Evolutionary conservation across 1,140 invertebrate species (phyloP).

Genomic region (Drosophila subpulchrella): DNA sequence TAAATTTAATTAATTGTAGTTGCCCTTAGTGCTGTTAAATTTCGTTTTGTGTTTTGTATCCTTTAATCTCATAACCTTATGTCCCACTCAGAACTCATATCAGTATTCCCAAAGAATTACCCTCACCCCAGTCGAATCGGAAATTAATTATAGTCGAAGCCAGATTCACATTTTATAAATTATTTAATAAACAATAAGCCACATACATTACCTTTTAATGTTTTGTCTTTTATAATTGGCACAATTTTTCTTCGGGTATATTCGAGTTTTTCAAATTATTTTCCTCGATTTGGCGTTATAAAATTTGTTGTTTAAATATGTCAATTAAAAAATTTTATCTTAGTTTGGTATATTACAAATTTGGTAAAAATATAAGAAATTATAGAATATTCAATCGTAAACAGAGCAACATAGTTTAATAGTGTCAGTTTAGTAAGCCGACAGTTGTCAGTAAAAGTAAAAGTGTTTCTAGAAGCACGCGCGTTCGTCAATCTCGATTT

Average conservation of each 20-base stretch:
- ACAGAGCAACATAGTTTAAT: too few species aligned
- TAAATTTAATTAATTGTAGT: not conserved
- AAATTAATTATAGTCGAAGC: not conserved
- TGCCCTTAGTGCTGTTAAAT: not conserved
- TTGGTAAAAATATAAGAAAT: too few species aligned
- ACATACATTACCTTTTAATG: too few species aligned
- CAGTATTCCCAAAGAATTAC: constrained; percentile 43
- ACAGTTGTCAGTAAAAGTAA: not conserved
- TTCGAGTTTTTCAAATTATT: too few species aligned
- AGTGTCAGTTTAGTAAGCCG: too few species aligned
- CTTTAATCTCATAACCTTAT: constrained; percentile 8
- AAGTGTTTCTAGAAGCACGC: constrained; percentile 4
- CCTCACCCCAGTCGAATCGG: constrained; percentile 6
- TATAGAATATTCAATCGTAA: too few species aligned
- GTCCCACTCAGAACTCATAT: constrained; percentile 5
- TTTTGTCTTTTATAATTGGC: too few species aligned
- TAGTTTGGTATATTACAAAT: too few species aligned
- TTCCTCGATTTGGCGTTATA: too few species aligned
- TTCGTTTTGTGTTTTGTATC: not conserved
- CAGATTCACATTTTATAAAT: not conserved
- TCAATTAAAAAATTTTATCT: too few species aligned
- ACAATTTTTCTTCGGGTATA: too few species aligned
- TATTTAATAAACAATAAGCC: not conserved
- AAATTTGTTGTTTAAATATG: too few species aligned
- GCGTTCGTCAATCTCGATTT: constrained; percentile 6